Evolutionary conservation across 35 echinoderm and acorn worm genomes (phyloP), one percentile per base, ranked within the genome.

Genomic region (Anneissia japonica): DNA sequence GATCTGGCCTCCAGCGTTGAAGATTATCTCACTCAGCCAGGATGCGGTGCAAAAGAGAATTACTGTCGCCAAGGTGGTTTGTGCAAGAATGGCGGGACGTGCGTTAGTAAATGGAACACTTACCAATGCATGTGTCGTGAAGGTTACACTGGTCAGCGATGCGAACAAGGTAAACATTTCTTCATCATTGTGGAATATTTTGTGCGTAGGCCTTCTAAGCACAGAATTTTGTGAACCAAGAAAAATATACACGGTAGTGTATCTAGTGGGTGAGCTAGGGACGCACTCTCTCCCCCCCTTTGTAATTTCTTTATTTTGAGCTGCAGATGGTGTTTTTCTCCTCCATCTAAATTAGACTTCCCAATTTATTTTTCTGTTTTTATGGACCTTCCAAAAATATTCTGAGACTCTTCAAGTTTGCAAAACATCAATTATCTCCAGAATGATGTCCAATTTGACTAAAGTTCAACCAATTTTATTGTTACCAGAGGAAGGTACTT

Each of bases 1-100:
- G 95, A 98, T 64, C 76, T 98, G 2, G 88, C 91, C 72, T 89
- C 88, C 78, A 93, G 90, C 64, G 38, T 98, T 56, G 95, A 84
- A 28, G 88, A 93, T 84, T 74, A 85, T 29, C 84, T 81, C 30
- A 96, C 95, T 6, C 33, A 85, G 21, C 76, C 88, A 33, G 86
- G 91, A 19, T 98, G 95, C 83, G 39, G 85, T 4, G 88, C 88
- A 37, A 77, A 82, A 78, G 86, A 88, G 4, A 86, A 98, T 41
- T 98, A 91, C 86, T 93, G 91, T 35, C 51, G 51, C 51, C 21
- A 37, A 21, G 91, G 86, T 32, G 77, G 91, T 32, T 89, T 92
- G 13, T 94, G 96, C 76, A 56, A 87, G n/a, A 83, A 86, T 14
- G 92, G 87, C 39, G 92, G 89, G 14, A 79, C 72, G 0, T 99